Evolutionary conservation across 2,888 invertebrate genomes (phyloP).

Genomic region (Hypsopygia costalis): DNA sequence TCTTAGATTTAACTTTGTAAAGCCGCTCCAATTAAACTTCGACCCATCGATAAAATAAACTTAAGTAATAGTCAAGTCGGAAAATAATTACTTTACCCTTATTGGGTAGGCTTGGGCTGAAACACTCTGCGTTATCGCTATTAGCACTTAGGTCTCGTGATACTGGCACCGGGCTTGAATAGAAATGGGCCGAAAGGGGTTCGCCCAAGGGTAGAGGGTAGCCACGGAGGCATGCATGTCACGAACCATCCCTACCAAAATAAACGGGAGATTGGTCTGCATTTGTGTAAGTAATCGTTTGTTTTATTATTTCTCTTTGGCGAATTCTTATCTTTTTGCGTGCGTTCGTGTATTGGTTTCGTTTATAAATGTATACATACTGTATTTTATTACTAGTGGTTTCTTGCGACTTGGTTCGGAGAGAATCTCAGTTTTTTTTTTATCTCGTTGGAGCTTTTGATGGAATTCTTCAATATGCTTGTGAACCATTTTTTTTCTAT

Average conservation of each 20-base stretch:
- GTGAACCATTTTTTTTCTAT: too few relatives aligned
- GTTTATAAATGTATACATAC: constrained; percentile 9
- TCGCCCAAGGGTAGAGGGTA: constrained; percentile 27
- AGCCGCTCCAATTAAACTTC: constrained; percentile 10
- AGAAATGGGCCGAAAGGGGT: constrained; percentile 56
- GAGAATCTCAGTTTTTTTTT: too few relatives aligned
- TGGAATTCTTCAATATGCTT: too few relatives aligned
- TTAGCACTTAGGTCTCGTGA: constrained; percentile 57
- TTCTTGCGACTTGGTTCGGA: too few relatives aligned
- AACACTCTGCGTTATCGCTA: constrained; percentile 50
- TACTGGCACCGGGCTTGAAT: constrained; percentile 47
- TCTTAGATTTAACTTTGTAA: constrained; percentile 3
- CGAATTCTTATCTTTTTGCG: constrained; percentile 22
- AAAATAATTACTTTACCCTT: constrained; percentile 38
- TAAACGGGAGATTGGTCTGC: constrained; percentile 43
- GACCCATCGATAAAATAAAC: constrained; percentile 7
- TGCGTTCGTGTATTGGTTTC: constrained; percentile 14
- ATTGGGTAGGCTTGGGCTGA: constrained; percentile 29
- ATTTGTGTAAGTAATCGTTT: constrained; percentile 52
- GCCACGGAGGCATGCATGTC: constrained; percentile 49
- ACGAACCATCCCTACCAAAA: constrained; percentile 42
- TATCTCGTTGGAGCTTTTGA: too few relatives aligned
- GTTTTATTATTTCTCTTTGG: constrained; percentile 47
- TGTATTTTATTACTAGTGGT: too few relatives aligned
- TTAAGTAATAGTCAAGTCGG: constrained; percentile 19